Base-by-base conservation (phyloP, 1,140 invertebrate species). In the Drosophila truncata region DNA sequence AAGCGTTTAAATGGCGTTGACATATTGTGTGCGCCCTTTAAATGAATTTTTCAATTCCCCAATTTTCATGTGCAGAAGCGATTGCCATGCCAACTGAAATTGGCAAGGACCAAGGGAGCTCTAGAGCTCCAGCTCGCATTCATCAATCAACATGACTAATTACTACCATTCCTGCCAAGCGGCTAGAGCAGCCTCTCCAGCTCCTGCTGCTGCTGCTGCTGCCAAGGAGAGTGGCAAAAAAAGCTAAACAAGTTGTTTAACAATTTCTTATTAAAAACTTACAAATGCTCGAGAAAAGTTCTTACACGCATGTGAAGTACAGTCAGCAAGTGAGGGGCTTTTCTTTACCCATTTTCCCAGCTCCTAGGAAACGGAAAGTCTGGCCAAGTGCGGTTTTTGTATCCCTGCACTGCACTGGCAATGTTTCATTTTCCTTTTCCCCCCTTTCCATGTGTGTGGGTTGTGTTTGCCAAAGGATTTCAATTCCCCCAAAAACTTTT, bases 261-360 rank as follows among this genome's bases (percentile, higher is more conserved):
- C 82, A 90, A 85, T 90, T 90, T 90, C 80, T 90, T 90, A 90
- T 90, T 90, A 85, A 85, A 90, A 90, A 82, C 75, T 90, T 84
- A 66, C 62, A 52, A 65, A 79, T 67, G 71, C 75, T 82, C 75
- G 39, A 75, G 63, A 72, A 70, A 88, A 87, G 59, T 85, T 85
- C 63, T 58, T 64, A 75, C 80, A 66, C 60, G 76, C 80, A 82
- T 78, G 74, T 78, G 75, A 70, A 77, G 73, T 74, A 50, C 46
- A 23, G 27, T 50, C n/a, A 35, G 13, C n/a, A 29, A 18, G 27
- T 27, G 37, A 14, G 23, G 18, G n/a, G 23, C 33, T 25, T 16
- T 42, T n/a, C 50, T 10, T 62, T 50, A 13, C 27, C 46, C 67
- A 64, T 69, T 69, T 69, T 27, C 20, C 29, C 29, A 42, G 20